Evolutionary conservation across 2,113 vertebrate genomes (phyloP).

Genomic region (Entelurus aequoreus): DNA sequence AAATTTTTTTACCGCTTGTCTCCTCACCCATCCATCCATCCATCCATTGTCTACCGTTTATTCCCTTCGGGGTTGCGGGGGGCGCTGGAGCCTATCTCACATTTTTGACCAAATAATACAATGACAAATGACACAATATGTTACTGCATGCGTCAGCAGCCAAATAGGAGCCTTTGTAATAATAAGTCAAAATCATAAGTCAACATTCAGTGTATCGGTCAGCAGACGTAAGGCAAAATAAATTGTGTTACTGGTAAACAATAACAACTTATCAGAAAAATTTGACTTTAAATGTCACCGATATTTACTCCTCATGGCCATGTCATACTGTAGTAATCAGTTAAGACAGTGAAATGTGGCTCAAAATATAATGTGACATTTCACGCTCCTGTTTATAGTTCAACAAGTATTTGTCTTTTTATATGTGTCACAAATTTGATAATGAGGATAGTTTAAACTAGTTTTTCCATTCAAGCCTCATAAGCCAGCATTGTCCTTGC

Average conservation of each 20-base stretch:
- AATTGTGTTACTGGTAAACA: neutral
- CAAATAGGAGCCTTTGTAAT: too few species aligned
- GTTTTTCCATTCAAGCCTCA: slow-evolving; percentile 1
- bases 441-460: slow-evolving; percentile 3
- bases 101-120: too few species aligned
- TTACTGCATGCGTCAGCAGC: too few species aligned
- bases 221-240: neutral
- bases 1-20: too few species aligned
- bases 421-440: slow-evolving; percentile 7
- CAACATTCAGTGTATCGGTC: neutral
- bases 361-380: slow-evolving; percentile 1
- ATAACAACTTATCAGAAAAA: neutral
- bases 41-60: too few species aligned
- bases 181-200: too few species aligned
- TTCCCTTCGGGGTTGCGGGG: too few species aligned
- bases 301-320: neutral
- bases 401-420: neutral
- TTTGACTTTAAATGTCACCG: slow-evolving; percentile 1
- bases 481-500: neutral
- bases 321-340: slow-evolving; percentile 21
- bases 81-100: too few species aligned
- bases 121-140: too few species aligned
- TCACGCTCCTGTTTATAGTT: slow-evolving; percentile 8
- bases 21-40: too few species aligned
- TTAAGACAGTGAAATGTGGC: slow-evolving; percentile 39